Conservation (phyloP, 2,113 vertebrate genomes). For the Chrysemys picta region DNA sequence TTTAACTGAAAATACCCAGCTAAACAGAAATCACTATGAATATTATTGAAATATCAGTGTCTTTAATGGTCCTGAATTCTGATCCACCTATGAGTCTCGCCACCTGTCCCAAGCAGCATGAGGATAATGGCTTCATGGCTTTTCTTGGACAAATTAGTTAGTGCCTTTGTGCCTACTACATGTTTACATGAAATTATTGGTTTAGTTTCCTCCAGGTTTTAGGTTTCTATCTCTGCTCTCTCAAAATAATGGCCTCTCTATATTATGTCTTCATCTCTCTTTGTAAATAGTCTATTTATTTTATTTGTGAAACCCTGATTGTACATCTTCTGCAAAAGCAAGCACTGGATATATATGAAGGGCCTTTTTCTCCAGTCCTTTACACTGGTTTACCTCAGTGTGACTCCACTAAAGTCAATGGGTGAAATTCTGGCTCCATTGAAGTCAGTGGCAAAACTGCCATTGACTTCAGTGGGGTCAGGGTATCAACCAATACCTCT, state of each 20-base stretch:
- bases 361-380: not conserved
- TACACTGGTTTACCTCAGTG: not conserved
- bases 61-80: not conserved
- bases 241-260: not conserved
- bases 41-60: not conserved
- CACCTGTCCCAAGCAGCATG: not conserved
- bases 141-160: not conserved
- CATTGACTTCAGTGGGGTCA: not conserved
- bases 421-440: not conserved
- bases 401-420: not conserved
- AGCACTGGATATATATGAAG: not conserved
- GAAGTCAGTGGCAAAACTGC: not conserved
- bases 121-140: no score
- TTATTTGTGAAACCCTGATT: not conserved
- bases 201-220: not conserved
- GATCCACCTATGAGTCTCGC: not conserved
- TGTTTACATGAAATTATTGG: not conserved
- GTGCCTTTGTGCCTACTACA: not conserved
- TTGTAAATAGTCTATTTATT: not conserved
- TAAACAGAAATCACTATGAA: not conserved
- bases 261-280: not conserved
- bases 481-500: not conserved
- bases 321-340: not conserved
- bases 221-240: not conserved
- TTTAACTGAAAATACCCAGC: not conserved